phyloP scores from a whole-genome alignment of 2,797 vertebrate species.

The Pipistrellus nathusii region DNA sequence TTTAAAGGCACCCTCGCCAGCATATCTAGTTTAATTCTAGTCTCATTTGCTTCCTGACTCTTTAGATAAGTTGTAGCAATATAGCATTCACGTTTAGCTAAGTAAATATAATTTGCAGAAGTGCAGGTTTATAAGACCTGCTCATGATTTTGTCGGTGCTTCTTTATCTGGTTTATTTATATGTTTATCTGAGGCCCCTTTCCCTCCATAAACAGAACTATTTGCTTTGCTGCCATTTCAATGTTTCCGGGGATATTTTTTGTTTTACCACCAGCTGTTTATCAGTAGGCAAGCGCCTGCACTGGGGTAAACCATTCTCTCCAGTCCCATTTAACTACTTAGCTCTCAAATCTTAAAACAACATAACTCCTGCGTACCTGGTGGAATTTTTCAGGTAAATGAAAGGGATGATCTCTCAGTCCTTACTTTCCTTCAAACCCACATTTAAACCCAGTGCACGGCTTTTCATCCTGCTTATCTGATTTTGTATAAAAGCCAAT shows the following conservation, averaged over 20 bases:
- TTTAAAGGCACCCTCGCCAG: constrained; percentile 28
- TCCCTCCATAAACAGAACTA: constrained; percentile 39
- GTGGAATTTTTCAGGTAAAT: constrained; percentile 31
- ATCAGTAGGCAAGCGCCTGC: not conserved
- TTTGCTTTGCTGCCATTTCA: constrained; percentile 50
- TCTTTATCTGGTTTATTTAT: constrained; percentile 59
- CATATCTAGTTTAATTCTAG: constrained; percentile 47
- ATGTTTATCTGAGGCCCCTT: constrained; percentile 52
- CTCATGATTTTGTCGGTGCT: constrained; percentile 18
- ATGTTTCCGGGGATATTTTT: constrained; percentile 10
- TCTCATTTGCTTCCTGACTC: constrained; percentile 46
- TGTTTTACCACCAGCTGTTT: constrained; percentile 20
- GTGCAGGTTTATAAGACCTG: not conserved
- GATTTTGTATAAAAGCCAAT: constrained; percentile 10
- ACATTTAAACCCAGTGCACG: not conserved
- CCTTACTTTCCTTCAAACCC: not conserved
- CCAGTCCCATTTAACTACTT: not conserved
- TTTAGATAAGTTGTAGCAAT: constrained; percentile 14
- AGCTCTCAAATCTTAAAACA: constrained; percentile 36
- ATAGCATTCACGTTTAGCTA: not conserved
- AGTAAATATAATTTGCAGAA: constrained; percentile 57
- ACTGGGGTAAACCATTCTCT: not conserved
- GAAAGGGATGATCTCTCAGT: not conserved
- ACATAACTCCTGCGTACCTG: not conserved
- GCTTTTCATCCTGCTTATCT: not conserved